Percentiles rank a stretch among this genome's conserved stretches.
Evolutionary conservation across 2,113 vertebrate species (phyloP).

Genomic region (Turdus rufiventris): DNA sequence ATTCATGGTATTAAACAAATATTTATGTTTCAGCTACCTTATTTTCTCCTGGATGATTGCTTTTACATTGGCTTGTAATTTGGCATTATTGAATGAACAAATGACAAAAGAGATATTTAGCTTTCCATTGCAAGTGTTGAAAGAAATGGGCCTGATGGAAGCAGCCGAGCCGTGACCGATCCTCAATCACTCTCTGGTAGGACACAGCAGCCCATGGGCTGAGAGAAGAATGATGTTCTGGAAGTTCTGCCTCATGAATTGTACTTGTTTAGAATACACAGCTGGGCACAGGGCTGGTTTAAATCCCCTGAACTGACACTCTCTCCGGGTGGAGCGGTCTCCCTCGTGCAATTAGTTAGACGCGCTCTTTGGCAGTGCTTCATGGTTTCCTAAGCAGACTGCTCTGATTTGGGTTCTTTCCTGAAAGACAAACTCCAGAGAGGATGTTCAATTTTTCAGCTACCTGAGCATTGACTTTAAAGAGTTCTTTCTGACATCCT

Average conservation of each 20-base stretch:
- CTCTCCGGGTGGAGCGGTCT: background rate
- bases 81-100: background rate
- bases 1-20: constrained; percentile 26
- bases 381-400: background rate
- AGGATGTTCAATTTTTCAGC: background rate
- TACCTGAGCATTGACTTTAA: background rate
- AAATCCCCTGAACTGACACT: background rate
- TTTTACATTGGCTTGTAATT: background rate
- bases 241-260: background rate
- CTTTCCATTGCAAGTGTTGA: background rate
- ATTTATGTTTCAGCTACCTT: background rate
- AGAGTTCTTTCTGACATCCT: background rate
- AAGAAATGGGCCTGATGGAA: background rate
- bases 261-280: background rate
- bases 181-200: background rate
- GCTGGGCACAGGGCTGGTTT: background rate
- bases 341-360: background rate
- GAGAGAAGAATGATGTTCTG: background rate
- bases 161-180: accelerated
- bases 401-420: background rate
- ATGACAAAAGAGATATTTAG: background rate
- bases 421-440: background rate
- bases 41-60: constrained; percentile 10
- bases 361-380: background rate
- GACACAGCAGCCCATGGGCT: accelerated